Evolutionary conservation across 23 tunicate genomes (phyloP), one percentile per base, ranked within the genome.

Genomic region (Trididemnum miniatum): DNA sequence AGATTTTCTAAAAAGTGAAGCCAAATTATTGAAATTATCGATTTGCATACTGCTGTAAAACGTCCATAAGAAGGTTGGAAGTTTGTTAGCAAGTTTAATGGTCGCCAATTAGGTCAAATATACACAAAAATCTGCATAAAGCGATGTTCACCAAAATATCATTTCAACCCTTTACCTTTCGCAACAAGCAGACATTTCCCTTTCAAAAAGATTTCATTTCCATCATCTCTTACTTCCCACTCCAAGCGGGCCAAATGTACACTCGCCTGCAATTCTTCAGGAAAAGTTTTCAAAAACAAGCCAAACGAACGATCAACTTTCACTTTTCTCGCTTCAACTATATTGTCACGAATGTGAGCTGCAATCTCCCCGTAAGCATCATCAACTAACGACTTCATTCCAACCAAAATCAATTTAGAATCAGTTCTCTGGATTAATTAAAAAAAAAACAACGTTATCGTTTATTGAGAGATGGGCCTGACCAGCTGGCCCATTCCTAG

Each of bases 141-240:
- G n/a, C n/a, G n/a, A n/a, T n/a, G n/a, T n/a, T n/a, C n/a, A n/a
- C n/a, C n/a, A n/a, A n/a, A n/a, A n/a, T n/a, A n/a, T n/a, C n/a
- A n/a, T n/a, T n/a, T n/a, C n/a, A n/a, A n/a, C n/a, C n/a, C n/a
- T 59, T 37, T 20, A 73, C 79, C 79, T 38, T 39, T 40, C 9
- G 59, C 30, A 9, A 73, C 79, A 3, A 1, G 28, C 31, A 37
- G 2, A 39, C 59, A 23, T 38, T 73, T 73, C 29, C 79, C 79
- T 73, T 73, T 73, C 30, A 73, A 37, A 9, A 2, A 5, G 15
- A 73, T 7, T 22, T 18, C 59, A 23, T 59, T 34, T 27, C 39
- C 18, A 4, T 33, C n/a, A 9, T 31, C 40, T 2, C 26, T 73
- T 9, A 39, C 28, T 39, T 38, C 20, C 79, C 79, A 73, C 3